These are phyloP conservation scores for Porites evermanni DNA, from an alignment of 92 coral and sea anemone species.

Conservation along the genomic window DNA sequence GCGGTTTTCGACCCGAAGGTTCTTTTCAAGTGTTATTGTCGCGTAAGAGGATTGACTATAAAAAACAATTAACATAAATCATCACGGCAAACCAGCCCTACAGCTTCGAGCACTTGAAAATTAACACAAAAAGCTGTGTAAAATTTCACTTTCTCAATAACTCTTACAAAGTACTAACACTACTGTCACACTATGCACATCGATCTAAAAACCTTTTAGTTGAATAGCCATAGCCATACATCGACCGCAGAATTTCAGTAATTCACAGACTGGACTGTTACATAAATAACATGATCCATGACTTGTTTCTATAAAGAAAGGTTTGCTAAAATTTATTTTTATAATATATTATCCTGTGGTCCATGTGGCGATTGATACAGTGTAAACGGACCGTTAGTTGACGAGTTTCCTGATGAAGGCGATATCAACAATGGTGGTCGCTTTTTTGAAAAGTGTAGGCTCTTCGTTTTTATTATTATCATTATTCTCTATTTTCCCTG, in stretches of 20 bases:
- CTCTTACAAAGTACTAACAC: too few species aligned
- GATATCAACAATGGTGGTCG: neutral
- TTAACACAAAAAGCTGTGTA: neutral
- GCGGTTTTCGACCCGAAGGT: conserved; percentile 9
- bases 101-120: neutral
- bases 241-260: neutral
- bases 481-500: neutral
- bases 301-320: too few species aligned
- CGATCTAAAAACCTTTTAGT: neutral
- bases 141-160: too few species aligned
- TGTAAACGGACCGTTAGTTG: neutral
- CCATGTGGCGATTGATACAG: neutral
- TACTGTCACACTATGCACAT: neutral
- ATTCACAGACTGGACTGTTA: neutral
- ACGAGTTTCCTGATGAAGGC: neutral
- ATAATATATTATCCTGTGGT: neutral
- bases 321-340: neutral
- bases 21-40: conserved; percentile 19
- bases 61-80: conserved; percentile 38
- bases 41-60: conserved; percentile 24
- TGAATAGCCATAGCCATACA: neutral
- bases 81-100: conserved; percentile 19
- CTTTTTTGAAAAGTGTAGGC: neutral
- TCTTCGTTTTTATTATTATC: neutral
- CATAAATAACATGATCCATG: neutral